These are phyloP conservation scores for Biston stratarius DNA, from an alignment of 2,888 invertebrate genomes.

Conservation along the genomic window DNA sequence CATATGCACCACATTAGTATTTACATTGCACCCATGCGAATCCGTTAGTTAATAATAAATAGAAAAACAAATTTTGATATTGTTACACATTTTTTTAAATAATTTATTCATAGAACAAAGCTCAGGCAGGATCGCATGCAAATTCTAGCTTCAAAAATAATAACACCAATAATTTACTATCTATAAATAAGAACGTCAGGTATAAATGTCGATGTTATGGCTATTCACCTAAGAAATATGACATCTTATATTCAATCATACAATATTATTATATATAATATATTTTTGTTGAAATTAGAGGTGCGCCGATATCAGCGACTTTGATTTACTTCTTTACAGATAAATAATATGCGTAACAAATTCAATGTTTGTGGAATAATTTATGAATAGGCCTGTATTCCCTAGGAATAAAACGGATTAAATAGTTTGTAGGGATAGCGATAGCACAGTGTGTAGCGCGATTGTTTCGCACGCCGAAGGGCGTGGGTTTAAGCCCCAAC, in stretches of 20 bases:
- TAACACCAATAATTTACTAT: slow-evolving; percentile 50
- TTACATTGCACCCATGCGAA: too few species aligned
- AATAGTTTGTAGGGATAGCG: too few species aligned
- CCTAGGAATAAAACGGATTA: too few species aligned
- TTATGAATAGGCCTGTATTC: slow-evolving; percentile 22
- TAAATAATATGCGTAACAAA: slow-evolving; percentile 21
- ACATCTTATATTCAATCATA: slow-evolving; percentile 58
- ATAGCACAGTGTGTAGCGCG: too few species aligned
- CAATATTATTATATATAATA: slow-evolving; percentile 48
- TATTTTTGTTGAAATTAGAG: slow-evolving; percentile 50
- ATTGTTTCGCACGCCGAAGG: too few species aligned
- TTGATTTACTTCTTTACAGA: slow-evolving; percentile 42
- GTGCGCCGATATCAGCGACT: slow-evolving; percentile 33
- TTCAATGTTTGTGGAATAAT: slow-evolving; percentile 33
- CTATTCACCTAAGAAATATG: slow-evolving; percentile 49
- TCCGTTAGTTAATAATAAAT: too few species aligned
- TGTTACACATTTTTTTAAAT: too few species aligned
- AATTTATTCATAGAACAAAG: neutral
- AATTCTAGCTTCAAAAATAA: slow-evolving; percentile 15
- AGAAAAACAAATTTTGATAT: too few species aligned
- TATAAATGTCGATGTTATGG: slow-evolving; percentile 63
- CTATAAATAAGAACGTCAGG: slow-evolving; percentile 58
- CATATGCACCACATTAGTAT: too few species aligned
- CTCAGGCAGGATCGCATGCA: slow-evolving; percentile 5
- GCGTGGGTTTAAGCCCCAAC: too few species aligned